Evolutionary conservation across 2,797 vertebrate species (phyloP).

Genomic region (Acanthopagrus latus): DNA sequence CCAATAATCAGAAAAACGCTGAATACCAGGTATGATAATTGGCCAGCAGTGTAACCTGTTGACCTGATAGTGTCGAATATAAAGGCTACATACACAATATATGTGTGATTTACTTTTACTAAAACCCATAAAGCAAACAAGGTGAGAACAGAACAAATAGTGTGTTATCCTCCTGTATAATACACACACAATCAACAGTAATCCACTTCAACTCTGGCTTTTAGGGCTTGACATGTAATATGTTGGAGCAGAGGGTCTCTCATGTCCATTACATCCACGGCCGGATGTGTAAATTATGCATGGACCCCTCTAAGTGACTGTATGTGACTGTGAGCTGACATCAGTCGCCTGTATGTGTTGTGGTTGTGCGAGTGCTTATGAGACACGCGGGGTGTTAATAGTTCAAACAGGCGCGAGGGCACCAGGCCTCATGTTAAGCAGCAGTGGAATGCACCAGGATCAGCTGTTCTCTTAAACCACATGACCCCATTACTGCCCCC

Average conservation of each 20-base stretch:
- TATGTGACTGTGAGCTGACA: not conserved
- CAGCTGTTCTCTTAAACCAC: slow-evolving; percentile 69
- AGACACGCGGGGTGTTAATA: slow-evolving; percentile 3
- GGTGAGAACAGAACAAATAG: too few relatives aligned
- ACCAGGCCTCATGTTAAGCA: slow-evolving; percentile 66
- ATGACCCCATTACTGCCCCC: slow-evolving; percentile 54
- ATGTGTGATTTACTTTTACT: too few relatives aligned
- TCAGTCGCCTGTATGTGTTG: slow-evolving; percentile 8
- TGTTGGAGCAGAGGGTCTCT: slow-evolving; percentile 2
- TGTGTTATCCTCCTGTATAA: not conserved
- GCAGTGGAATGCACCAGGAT: slow-evolving; percentile 74
- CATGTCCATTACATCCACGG: slow-evolving; percentile 37
- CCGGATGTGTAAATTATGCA: slow-evolving; percentile 67
- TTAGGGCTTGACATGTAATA: slow-evolving; percentile 22
- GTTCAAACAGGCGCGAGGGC: slow-evolving; percentile 47
- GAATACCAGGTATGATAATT: too few relatives aligned
- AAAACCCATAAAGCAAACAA: too few relatives aligned
- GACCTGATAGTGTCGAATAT: too few relatives aligned
- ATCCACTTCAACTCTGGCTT: not conserved
- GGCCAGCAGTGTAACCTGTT: too few relatives aligned
- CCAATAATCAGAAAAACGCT: too few relatives aligned
- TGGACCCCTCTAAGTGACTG: slow-evolving; percentile 19
- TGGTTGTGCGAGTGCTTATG: slow-evolving; percentile 1
- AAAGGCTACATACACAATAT: too few relatives aligned
- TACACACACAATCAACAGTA: not conserved